phyloP scores from a whole-genome alignment of 2,113 vertebrate species.

The Xiphias gladius region DNA sequence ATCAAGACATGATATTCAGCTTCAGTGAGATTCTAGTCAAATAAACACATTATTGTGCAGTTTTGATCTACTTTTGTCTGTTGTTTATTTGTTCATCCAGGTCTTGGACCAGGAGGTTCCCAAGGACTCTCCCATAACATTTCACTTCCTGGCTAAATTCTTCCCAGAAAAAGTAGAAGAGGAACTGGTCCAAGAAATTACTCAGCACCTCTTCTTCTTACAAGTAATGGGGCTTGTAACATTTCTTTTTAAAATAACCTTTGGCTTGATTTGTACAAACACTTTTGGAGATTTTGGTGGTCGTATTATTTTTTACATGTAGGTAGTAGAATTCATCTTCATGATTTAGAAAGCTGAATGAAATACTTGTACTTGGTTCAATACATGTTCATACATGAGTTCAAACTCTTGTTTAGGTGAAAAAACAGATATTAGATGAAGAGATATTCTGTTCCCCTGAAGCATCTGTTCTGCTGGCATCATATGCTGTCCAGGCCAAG shows the following conservation, averaged over 20 bases:
- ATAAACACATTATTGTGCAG: not conserved
- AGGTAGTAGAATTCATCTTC: not conserved
- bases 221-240: constrained; percentile 82
- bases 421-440: constrained; percentile 95
- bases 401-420: constrained; percentile 84
- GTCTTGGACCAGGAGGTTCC: constrained; percentile 95
- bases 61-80: not conserved
- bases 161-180: constrained; percentile 96
- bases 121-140: constrained; percentile 92
- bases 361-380: not conserved
- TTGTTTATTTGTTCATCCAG: constrained; percentile 68
- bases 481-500: constrained; percentile 95
- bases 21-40: not conserved
- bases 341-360: not conserved
- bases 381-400: not conserved
- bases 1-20: not conserved
- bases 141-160: constrained; percentile 94
- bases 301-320: not conserved
- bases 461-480: constrained; percentile 92
- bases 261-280: not conserved
- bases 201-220: constrained; percentile 96
- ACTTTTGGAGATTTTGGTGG: not conserved
- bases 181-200: constrained; percentile 95
- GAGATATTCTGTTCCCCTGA: constrained; percentile 96
- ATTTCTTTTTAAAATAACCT: not conserved